Conservation (phyloP, 1,140 invertebrate genomes). For the Choristoneura fumiferana region DNA sequence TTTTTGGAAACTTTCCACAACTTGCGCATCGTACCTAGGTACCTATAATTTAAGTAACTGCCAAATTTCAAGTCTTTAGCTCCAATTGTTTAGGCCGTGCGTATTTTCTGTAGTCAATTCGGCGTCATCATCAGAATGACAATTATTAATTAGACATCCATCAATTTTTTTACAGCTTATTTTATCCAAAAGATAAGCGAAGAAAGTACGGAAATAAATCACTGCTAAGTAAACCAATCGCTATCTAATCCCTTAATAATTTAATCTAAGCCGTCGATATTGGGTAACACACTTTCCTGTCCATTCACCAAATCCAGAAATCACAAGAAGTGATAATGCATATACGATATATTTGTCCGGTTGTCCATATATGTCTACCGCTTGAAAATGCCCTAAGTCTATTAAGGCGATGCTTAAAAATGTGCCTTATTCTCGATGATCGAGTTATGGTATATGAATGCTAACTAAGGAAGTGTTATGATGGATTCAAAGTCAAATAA, state of each 20-base stretch:
- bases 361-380: not conserved
- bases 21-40: too few species aligned
- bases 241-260: slow-evolving; percentile 13
- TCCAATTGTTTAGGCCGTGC: too few species aligned
- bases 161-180: not conserved
- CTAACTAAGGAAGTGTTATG: not conserved
- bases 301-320: slow-evolving; percentile 14
- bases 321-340: slow-evolving; percentile 17
- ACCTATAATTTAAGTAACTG: too few species aligned
- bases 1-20: too few species aligned
- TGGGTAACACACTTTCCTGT: slow-evolving; percentile 15
- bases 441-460: not conserved
- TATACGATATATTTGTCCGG: slow-evolving; percentile 16
- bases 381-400: not conserved
- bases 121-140: too few species aligned
- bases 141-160: too few species aligned
- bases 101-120: too few species aligned
- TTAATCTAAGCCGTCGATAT: slow-evolving; percentile 6
- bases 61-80: too few species aligned
- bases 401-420: not conserved
- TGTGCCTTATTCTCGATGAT: not conserved
- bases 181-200: not conserved
- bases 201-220: not conserved
- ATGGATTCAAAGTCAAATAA: not conserved
- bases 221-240: not conserved